Evolutionary conservation across 2,888 invertebrate species (phyloP), one percentile per base, ranked within the genome.

Genomic region (Icerya purchasi): DNA sequence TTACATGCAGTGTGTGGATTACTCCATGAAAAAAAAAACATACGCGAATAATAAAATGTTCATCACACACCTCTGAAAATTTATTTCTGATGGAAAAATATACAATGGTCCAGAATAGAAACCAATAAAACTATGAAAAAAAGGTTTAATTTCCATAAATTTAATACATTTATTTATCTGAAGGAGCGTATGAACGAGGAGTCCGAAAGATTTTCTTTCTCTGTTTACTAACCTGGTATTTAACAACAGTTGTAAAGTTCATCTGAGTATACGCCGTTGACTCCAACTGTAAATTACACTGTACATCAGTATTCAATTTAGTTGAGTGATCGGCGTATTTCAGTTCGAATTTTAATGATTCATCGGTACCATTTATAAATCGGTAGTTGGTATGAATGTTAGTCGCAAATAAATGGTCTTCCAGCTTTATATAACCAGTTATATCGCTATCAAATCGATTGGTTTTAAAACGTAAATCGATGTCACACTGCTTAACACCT

Each of bases 201-300:
- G n/a, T n/a, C n/a, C n/a, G n/a, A n/a, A n/a, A n/a, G n/a, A n/a
- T n/a, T n/a, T n/a, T n/a, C n/a, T n/a, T n/a, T n/a, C n/a, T n/a
- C n/a, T n/a, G n/a, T 20, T 19, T 65, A 25, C 76, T 74, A 70
- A 82, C 82, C 73, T 79, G 74, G 73, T 82, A 81, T 64, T 77
- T 80, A 24, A 78, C 66, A 54, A 80, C 76, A 1, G 81, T 73
- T 61, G 78, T 79, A 68, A 85, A 82, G 69, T 86, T 82, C 60
- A 83, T 77, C 50, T 78, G 77, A 0, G 86, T 83, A 72, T 88
- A 86, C 0, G 86, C 85, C 0, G 85, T 81, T 14, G 85, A 83
- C 61, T 80, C 77, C 65, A 89, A 73, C 53, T 80, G 79, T 56
- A 85, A 69, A 60, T 81, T 79, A 0, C 82, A 83, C 53, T 79